Evolutionary conservation across 1,140 invertebrate genomes (phyloP).

Genomic region (Caenorhabditis latens): DNA sequence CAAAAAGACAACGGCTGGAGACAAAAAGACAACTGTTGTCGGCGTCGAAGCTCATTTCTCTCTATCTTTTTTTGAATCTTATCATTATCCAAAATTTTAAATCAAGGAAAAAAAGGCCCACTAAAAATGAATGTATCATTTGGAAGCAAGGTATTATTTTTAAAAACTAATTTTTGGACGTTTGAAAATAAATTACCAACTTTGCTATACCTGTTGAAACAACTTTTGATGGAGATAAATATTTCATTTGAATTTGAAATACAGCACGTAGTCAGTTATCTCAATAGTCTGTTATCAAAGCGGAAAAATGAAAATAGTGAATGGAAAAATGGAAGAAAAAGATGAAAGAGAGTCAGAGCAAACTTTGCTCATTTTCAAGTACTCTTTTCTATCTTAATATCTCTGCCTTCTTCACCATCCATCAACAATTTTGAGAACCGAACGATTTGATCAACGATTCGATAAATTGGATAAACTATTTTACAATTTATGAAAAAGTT

Average conservation of each 20-base stretch:
- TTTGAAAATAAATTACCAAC: too few species aligned
- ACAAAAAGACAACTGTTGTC: slow-evolving; percentile 36
- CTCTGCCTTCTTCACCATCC: background rate
- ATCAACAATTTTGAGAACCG: background rate
- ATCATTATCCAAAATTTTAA: slow-evolving; percentile 18
- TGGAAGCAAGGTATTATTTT: too few species aligned
- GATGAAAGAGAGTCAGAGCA: slow-evolving; percentile 37
- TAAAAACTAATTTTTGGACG: too few species aligned
- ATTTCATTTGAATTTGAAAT: too few species aligned
- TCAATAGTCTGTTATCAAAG: background rate
- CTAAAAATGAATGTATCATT: too few species aligned
- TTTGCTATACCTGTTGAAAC: too few species aligned
- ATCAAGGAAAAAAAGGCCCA: too few species aligned
- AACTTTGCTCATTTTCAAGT: slow-evolving; percentile 55
- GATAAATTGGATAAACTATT: background rate
- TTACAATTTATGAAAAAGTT: too few species aligned
- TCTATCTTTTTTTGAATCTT: background rate
- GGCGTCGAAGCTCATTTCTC: background rate
- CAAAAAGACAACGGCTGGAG: slow-evolving; percentile 38
- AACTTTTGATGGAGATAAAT: too few species aligned
- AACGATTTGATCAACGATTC: slow-evolving; percentile 49
- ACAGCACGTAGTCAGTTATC: too few species aligned
- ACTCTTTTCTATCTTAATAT: slow-evolving; percentile 45
- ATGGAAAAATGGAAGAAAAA: slow-evolving; percentile 17
- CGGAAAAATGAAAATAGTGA: slow-evolving; percentile 11